Percentiles rank a stretch among this genome's conserved stretches.
phyloP scores from a whole-genome alignment of 2,797 vertebrate species.

The Rhyacichthys aspro region DNA sequence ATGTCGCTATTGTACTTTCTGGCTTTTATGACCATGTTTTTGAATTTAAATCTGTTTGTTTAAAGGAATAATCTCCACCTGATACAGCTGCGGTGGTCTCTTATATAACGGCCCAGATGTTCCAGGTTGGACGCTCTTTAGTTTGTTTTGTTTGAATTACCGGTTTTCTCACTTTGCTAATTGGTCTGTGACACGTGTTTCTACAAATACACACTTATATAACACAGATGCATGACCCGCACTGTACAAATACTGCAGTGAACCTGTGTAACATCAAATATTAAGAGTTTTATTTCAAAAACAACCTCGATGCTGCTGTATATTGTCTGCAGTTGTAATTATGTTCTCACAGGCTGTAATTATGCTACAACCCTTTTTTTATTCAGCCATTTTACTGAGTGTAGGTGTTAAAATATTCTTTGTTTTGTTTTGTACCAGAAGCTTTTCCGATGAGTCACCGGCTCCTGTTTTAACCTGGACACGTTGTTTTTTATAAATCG shows the following conservation, averaged over 20 bases:
- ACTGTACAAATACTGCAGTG: constrained; percentile 27
- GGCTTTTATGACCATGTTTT: no score
- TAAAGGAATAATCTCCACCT: no score
- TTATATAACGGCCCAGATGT: no score
- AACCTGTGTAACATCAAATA: constrained; percentile 8
- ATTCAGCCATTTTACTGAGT: background rate
- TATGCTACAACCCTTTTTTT: background rate
- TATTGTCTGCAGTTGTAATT: constrained; percentile 2
- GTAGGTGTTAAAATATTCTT: constrained; percentile 4
- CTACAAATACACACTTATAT: constrained; percentile 29
- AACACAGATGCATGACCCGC: constrained; percentile 25
- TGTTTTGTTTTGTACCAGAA: background rate
- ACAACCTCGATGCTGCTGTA: background rate
- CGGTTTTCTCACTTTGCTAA: constrained; percentile 22
- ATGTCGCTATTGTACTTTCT: no score
- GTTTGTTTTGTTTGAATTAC: constrained; percentile 37
- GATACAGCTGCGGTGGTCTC: no score
- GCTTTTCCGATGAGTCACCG: constrained; percentile 1
- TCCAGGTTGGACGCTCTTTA: background rate
- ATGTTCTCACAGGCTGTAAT: constrained; percentile 1
- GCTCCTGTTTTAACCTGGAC: background rate
- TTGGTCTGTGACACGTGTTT: constrained; percentile 22
- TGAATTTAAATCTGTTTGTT: no score
- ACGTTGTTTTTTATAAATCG: constrained; percentile 6
- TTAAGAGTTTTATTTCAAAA: background rate